A percentile compares a stretch with the other conserved stretches of the same genome.
phyloP scores from a whole-genome alignment of 2,888 invertebrate genomes.

The Lepidochrysops patricia region DNA sequence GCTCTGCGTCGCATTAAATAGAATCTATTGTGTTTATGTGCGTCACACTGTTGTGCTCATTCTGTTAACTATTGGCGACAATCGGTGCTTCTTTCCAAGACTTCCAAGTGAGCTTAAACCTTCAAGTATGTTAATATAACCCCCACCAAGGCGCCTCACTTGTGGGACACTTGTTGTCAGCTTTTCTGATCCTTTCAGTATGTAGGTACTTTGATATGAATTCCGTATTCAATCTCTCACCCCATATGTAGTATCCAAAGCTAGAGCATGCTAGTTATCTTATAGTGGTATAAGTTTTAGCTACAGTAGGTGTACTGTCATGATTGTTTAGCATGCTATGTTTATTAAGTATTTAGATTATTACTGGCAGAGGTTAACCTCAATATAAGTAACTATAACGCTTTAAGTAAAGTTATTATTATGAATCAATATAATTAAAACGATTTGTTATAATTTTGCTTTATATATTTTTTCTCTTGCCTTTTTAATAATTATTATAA shows the following conservation, averaged over 20 bases:
- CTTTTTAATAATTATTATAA: neutral
- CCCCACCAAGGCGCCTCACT: constrained; percentile 70
- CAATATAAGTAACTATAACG: neutral
- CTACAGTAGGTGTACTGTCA: neutral
- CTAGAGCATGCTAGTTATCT: constrained; percentile 4
- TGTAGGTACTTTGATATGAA: constrained; percentile 13
- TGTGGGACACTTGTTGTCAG: constrained; percentile 65
- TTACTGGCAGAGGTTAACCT: neutral
- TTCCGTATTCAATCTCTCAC: constrained; percentile 1
- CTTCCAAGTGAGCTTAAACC: constrained; percentile 61
- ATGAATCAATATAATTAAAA: neutral
- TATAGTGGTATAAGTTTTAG: neutral
- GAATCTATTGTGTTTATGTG: constrained; percentile 70
- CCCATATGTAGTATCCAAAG: constrained; percentile 3
- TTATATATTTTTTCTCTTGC: neutral
- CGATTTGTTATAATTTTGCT: neutral
- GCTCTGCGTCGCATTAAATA: constrained; percentile 58
- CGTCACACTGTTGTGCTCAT: constrained; percentile 71
- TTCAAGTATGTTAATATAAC: constrained; percentile 41
- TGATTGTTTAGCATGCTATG: constrained; percentile 6
- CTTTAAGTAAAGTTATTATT: neutral
- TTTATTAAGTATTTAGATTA: neutral
- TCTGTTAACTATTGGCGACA: constrained; percentile 55
- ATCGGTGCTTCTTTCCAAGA: constrained; percentile 40
- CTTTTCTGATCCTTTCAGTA: constrained; percentile 34